Evolutionary conservation across 2,797 vertebrate species (phyloP).

Genomic region (Channallabes apus): DNA sequence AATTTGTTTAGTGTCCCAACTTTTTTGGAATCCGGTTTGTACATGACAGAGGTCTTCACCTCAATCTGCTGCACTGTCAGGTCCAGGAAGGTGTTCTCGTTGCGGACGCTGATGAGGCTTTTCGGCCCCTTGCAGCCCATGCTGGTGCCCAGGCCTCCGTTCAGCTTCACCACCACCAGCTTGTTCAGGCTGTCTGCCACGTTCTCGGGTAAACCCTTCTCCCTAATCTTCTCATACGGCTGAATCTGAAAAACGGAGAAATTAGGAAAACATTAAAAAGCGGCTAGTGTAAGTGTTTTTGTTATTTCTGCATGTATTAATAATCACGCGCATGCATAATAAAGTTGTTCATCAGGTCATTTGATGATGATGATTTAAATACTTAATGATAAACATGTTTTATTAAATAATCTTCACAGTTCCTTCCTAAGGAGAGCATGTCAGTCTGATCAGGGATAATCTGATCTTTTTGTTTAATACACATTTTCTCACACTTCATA

Average conservation of each 20-base stretch:
- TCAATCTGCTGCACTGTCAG: conserved; percentile 98
- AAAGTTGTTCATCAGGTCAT: too few species aligned
- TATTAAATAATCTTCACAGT: neutral
- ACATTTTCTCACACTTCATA: too few species aligned
- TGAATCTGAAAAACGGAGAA: conserved; percentile 79
- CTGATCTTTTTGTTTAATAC: too few species aligned
- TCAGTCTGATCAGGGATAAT: neutral
- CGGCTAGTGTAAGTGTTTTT: neutral
- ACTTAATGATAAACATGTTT: neutral
- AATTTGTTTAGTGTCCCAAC: too few species aligned
- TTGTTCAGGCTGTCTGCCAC: conserved; percentile 90
- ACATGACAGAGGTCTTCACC: conserved; percentile 67
- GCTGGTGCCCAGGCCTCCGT: conserved; percentile 95
- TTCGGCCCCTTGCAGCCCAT: conserved; percentile 99
- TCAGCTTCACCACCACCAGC: conserved; percentile 96
- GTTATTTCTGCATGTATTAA: neutral
- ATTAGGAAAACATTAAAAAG: neutral
- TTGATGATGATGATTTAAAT: neutral
- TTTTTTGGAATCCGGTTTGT: too few species aligned
- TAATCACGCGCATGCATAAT: neutral
- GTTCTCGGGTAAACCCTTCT: conserved; percentile 82
- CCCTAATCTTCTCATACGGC: conserved; percentile 92
- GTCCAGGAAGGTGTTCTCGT: conserved; percentile 98
- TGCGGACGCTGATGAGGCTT: conserved; percentile 95
- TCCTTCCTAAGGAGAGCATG: neutral